Evolutionary conservation across 2,888 invertebrate genomes (phyloP).

Genomic region (Pterostichus madidus): DNA sequence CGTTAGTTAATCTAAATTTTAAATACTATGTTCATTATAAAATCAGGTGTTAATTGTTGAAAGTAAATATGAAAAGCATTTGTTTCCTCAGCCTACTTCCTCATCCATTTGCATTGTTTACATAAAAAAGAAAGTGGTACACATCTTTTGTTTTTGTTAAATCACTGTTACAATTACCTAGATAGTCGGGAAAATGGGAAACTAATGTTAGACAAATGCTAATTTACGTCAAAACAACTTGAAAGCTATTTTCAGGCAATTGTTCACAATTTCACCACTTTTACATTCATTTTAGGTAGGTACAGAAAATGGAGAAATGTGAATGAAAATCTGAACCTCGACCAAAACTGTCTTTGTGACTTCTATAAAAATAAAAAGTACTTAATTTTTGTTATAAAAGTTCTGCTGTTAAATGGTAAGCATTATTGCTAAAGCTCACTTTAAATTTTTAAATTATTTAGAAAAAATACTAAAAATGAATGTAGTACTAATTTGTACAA

Average conservation of each 20-base stretch:
- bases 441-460: too few species aligned
- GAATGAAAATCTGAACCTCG: too few species aligned
- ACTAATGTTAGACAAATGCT: conserved; percentile 35
- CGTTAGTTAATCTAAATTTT: conserved; percentile 10
- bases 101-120: conserved; percentile 35
- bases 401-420: too few species aligned
- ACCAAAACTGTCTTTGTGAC: too few species aligned
- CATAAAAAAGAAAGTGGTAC: conserved; percentile 45
- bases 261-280: conserved; percentile 10
- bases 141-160: conserved; percentile 52
- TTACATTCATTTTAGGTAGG: background rate
- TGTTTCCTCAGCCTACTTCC: conserved; percentile 46
- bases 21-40: conserved; percentile 9
- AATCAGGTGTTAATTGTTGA: conserved; percentile 4
- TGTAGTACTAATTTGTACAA: too few species aligned
- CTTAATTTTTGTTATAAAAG: too few species aligned
- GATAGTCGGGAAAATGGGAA: conserved; percentile 45
- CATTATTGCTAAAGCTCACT: too few species aligned
- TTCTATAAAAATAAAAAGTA: too few species aligned
- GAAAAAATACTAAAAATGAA: too few species aligned
- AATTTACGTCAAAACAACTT: conserved; percentile 23
- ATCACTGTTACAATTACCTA: conserved; percentile 57
- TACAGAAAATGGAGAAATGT: too few species aligned
- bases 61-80: conserved; percentile 41
- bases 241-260: conserved; percentile 16